Base-by-base conservation (phyloP, 2,888 invertebrate genomes). In the Perithous albicinctus region DNA sequence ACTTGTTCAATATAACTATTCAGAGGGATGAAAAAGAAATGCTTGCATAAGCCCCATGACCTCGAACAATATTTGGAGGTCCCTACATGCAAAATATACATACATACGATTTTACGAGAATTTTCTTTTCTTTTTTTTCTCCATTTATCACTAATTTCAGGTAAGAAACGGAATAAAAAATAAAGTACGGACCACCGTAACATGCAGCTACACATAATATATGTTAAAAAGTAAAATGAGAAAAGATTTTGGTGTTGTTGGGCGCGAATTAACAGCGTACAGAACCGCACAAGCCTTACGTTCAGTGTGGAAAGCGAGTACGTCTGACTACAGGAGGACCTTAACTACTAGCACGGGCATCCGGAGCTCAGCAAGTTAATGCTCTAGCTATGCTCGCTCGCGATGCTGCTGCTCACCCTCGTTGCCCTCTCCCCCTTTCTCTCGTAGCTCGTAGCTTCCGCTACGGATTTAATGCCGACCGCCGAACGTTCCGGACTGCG, bases 381-480 rank as follows among this genome's bases (percentile, higher is more conserved):
- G 63, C 69, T 74, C 67, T 63, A 23, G 69, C 74, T 29, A n/a
- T n/a, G 67, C 51, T 67, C 4, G 48, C 67, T 10, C 51, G 35
- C 67, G 20, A 51, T 29, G 54, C 63, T 73, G 20, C 63, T 29
- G 54, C 63, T 73, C 41, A 20, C 54, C 63, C 81, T 75, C 32
- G 26, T 41, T 20, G 2, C 20, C 54, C 69, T n/a, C 32, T 15
- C 12, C 23, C 29, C 43, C n/a, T 43, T 43, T 5, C 43, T 43
- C 43, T 43, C 15, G 5, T 43, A 41, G 41, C 80, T 83, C 85
- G 79, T 67, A 78, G 82, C 82, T 83, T 85, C 86, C 78, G 80
- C 80, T 82, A 84, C 63, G 75, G 79, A 86, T 87, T 86, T 86
- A 86, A 87, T 85, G 85, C 81, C 78, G 59, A 73, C 73, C 77